Evolutionary conservation across 1,140 invertebrate genomes (phyloP).

Genomic region (Drosophila tropicalis): DNA sequence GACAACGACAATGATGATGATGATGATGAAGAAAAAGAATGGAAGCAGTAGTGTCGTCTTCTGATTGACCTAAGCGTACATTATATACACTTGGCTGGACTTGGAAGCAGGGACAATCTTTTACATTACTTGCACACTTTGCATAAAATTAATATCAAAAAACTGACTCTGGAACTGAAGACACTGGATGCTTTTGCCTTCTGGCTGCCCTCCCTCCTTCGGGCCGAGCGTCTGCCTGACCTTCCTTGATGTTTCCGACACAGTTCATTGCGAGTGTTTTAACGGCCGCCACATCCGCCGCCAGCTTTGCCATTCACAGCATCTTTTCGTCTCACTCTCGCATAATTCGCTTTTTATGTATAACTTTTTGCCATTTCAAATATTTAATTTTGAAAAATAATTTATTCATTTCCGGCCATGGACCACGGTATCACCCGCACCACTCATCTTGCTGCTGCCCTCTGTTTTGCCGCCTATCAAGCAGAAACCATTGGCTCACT

Average conservation of each 20-base stretch:
- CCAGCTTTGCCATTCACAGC: constrained; percentile 20
- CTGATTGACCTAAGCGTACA: constrained; percentile 41
- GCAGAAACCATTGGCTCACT: not conserved
- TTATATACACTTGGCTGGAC: constrained; percentile 61
- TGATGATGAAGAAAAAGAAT: not conserved
- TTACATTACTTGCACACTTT: constrained; percentile 58
- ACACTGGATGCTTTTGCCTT: not conserved
- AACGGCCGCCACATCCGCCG: constrained; percentile 72
- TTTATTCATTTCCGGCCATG: constrained; percentile 73
- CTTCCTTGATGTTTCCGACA: constrained; percentile 53
- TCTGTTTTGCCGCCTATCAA: too few species aligned
- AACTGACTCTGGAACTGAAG: constrained; percentile 24
- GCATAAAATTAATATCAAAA: constrained; percentile 75
- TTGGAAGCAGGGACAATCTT: constrained; percentile 48
- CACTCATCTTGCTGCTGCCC: not conserved
- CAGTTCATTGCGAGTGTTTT: constrained; percentile 79
- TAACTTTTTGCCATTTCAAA: constrained; percentile 79
- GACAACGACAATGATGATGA: not conserved
- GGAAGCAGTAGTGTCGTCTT: constrained; percentile 11
- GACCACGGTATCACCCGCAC: constrained; percentile 10
- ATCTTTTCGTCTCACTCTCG: constrained; percentile 35
- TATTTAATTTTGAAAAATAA: constrained; percentile 79
- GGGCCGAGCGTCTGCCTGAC: not conserved
- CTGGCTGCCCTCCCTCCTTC: not conserved
- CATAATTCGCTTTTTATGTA: constrained; percentile 75